Conservation (phyloP, 2,113 vertebrate genomes). For the Hypomesus transpacificus region DNA sequence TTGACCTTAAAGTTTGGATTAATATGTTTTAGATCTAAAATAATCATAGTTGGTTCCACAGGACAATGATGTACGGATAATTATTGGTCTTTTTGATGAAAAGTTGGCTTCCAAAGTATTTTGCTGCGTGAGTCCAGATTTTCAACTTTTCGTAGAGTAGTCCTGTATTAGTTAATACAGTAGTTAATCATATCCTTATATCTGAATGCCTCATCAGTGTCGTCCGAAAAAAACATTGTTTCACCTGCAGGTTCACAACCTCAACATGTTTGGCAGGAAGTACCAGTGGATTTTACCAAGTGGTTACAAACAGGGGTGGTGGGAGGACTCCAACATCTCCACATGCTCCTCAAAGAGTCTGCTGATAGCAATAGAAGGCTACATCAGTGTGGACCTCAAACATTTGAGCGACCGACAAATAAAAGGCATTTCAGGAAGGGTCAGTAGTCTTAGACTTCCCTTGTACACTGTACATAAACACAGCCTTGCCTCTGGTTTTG, state of each 20-base stretch:
- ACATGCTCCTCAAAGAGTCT: conserved; percentile 76
- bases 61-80: conserved; percentile 86
- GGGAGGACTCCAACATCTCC: conserved; percentile 71
- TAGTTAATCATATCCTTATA: too few relatives aligned
- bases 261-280: conserved; percentile 85
- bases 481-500: too few relatives aligned
- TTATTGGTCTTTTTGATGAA: conserved; percentile 84
- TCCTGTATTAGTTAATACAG: too few relatives aligned
- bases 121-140: conserved; percentile 85
- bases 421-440: conserved; percentile 87
- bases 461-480: not conserved
- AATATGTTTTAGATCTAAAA: not conserved
- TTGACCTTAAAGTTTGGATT: not conserved
- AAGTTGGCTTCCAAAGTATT: conserved; percentile 84
- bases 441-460: conserved; percentile 37
- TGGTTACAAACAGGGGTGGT: conserved; percentile 78
- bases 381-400: conserved; percentile 82
- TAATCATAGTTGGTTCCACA: conserved; percentile 51
- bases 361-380: conserved; percentile 83
- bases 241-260: conserved; percentile 77
- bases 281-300: conserved; percentile 90
- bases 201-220: not conserved
- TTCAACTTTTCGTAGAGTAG: too few relatives aligned
- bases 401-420: conserved; percentile 67
- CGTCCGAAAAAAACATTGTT: not conserved